Base-by-base conservation (phyloP, 2,113 vertebrate species). In the Pelvicachromis taeniatus region DNA sequence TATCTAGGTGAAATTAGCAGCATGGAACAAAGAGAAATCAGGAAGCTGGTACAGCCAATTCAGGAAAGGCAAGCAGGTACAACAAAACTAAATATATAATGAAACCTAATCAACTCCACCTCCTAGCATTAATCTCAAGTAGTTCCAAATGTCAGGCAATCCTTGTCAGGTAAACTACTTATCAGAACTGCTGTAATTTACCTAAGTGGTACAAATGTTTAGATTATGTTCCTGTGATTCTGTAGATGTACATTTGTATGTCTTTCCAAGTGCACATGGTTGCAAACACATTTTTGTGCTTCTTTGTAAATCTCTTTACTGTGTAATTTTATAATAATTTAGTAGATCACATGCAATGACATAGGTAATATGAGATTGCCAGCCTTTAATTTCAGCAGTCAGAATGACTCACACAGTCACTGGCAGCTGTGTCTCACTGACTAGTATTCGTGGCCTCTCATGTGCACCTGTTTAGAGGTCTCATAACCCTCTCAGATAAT, bases 11-110 rank as follows among this genome's bases (percentile, higher is more conserved):
- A 98, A 97, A 85, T 90, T 97, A 84, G 97, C 98, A 13, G 95
- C 97, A 2, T 99, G 98, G 98, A 97, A 87, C 94, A 96, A 93
- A 89, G 98, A 99, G 89, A 97, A 96, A 89, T 97, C 97, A 1
- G 97, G 97, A 59, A 95, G 82, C 59, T 99, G 98, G 98, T 99
- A 95, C 89, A 98, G 98, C 94, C 95, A 96, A 38, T 99, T 96
- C 94, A 97, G 95, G 63, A 94, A 95, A 93, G 97, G 98, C 65
- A 97, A 95, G 89, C 96, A 97, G 97, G 98, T 98, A 95, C 7
- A 80, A 86, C n/a, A 77, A 73, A 77, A 81, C 42, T 6, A 56
- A 77, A 84, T 19, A 70, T 73, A 79, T 48, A 29, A 80, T 52
- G n/a, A 42, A 45, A 68, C 79, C 31, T 19, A 45, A 81, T 56